A percentile compares a stretch with the other conserved stretches of the same genome.
Evolutionary conservation across 2,888 invertebrate species (phyloP).

Genomic region (Xylota sylvarum): DNA sequence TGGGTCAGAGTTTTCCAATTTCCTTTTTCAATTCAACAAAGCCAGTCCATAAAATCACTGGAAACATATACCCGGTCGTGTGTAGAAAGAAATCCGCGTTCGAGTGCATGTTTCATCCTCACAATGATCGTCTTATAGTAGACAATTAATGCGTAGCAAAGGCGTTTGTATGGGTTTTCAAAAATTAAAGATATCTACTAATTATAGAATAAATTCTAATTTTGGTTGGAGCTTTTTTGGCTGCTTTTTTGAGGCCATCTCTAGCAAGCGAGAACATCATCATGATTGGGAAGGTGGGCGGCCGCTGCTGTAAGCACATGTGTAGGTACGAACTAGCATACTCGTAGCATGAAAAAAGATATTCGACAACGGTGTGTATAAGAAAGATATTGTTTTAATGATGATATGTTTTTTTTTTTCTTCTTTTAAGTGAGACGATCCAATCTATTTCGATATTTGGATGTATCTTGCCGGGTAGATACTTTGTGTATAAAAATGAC

Average conservation of each 20-base stretch:
- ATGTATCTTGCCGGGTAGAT: slow-evolving; percentile 15
- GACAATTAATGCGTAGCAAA: slow-evolving; percentile 58
- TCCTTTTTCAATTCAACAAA: no score
- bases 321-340: slow-evolving; percentile 60
- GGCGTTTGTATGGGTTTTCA: slow-evolving; percentile 26
- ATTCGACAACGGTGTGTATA: slow-evolving; percentile 41
- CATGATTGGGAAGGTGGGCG: slow-evolving; percentile 67
- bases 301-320: slow-evolving; percentile 58
- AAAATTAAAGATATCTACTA: slow-evolving; percentile 58
- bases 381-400: slow-evolving; percentile 53
- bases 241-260: slow-evolving; percentile 73
- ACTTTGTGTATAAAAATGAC: slow-evolving; percentile 9
- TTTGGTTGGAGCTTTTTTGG: slow-evolving; percentile 75
- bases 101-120: slow-evolving; percentile 10
- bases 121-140: slow-evolving; percentile 13
- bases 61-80: slow-evolving; percentile 1
- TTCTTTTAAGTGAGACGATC: slow-evolving; percentile 20
- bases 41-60: no score
- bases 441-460: slow-evolving; percentile 61
- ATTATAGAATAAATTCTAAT: slow-evolving; percentile 77
- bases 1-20: background rate
- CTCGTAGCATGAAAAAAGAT: slow-evolving; percentile 26
- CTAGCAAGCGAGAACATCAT: slow-evolving; percentile 60
- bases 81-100: no score
- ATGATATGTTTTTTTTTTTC: slow-evolving; percentile 51